phyloP scores from a whole-genome alignment of 2,888 invertebrate genomes.

The Petrolisthes manimaculis region DNA sequence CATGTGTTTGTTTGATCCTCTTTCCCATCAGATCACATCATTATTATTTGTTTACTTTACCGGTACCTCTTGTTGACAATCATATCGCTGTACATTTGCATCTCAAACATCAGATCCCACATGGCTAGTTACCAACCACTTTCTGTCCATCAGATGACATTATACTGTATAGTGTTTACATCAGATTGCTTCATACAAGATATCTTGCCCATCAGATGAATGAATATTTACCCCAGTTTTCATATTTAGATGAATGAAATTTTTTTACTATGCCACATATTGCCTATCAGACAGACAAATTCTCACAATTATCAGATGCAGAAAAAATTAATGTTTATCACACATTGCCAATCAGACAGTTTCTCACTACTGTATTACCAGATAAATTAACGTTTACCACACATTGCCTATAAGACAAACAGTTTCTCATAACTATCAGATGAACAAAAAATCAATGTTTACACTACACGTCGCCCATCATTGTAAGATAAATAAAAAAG shows the following conservation, averaged over 20 bases:
- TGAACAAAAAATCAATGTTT: not conserved
- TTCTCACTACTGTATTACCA: not conserved
- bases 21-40: not conserved
- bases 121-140: too few species aligned
- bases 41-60: not conserved
- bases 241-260: not conserved
- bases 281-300: not conserved
- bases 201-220: not conserved
- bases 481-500: too few species aligned
- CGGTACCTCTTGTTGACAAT: too few species aligned
- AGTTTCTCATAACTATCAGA: not conserved
- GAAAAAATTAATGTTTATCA: not conserved
- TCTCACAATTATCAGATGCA: not conserved
- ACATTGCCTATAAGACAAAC: not conserved
- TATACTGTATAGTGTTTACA: too few species aligned
- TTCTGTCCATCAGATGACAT: not conserved
- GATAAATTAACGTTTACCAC: not conserved
- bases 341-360: not conserved
- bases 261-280: not conserved
- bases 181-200: not conserved
- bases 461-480: not conserved
- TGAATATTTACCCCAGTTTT: not conserved
- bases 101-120: not conserved
- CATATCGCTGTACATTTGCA: not conserved
- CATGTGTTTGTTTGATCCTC: not conserved